Evolutionary conservation across 2,113 vertebrate species (phyloP).

Genomic region (Tylochromis polylepis): DNA sequence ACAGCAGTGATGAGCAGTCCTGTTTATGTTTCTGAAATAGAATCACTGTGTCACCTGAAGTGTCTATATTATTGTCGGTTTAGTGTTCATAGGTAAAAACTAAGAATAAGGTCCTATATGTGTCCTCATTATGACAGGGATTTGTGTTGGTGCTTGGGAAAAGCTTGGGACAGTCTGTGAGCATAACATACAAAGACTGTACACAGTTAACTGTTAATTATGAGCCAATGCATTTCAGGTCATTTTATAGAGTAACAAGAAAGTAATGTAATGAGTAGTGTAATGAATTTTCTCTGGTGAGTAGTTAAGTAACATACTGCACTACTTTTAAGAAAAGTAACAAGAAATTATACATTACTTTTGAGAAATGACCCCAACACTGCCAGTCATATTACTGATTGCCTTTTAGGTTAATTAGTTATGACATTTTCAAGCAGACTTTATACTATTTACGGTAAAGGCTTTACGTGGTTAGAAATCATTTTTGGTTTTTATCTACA

Average conservation of each 20-base stretch:
- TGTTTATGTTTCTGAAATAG: neutral
- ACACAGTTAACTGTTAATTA: neutral
- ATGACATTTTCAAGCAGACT: neutral
- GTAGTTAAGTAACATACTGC: neutral
- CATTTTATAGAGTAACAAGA: neutral
- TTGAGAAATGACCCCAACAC: neutral
- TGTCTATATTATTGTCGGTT: neutral
- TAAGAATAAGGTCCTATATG: neutral
- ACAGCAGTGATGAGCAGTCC: neutral
- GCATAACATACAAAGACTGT: neutral
- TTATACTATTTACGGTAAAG: neutral
- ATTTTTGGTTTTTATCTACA: neutral
- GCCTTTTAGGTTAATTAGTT: neutral
- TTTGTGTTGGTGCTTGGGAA: neutral
- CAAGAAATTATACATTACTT: neutral
- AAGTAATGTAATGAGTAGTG: neutral
- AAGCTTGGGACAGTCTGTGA: neutral
- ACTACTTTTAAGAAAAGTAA: neutral
- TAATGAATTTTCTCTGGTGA: neutral
- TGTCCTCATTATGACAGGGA: neutral
- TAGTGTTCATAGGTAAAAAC: neutral
- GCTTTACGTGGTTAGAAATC: neutral
- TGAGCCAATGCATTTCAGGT: neutral
- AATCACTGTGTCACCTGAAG: neutral
- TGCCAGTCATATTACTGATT: neutral